Percentiles rank a stretch among this genome's conserved stretches.
phyloP scores from a whole-genome alignment of 1,140 invertebrate species.

The Heliconius nattereri region DNA sequence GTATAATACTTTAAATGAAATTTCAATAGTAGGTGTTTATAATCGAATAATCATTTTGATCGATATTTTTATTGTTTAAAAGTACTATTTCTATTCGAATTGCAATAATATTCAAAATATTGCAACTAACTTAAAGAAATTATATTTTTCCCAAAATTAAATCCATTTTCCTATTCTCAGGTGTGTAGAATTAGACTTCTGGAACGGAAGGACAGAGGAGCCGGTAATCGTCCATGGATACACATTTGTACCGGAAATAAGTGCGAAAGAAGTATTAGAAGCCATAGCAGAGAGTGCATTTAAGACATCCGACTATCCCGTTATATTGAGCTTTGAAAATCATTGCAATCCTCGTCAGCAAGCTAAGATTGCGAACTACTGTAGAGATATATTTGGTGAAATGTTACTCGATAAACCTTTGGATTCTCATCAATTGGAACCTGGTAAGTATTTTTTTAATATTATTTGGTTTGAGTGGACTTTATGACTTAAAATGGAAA shows the following conservation, averaged over 20 bases:
- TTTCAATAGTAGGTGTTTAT: too few relatives aligned
- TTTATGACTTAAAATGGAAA: too few relatives aligned
- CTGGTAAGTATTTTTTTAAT: conserved; percentile 62
- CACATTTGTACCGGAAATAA: conserved; percentile 97
- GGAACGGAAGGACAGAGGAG: conserved; percentile 97
- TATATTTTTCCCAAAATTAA: not conserved
- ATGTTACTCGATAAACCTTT: conserved; percentile 95
- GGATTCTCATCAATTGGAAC: conserved; percentile 90
- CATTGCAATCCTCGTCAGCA: conserved; percentile 97
- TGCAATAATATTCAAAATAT: not conserved
- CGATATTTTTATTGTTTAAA: too few relatives aligned
- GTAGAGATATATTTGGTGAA: conserved; percentile 96
- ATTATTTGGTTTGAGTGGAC: too few relatives aligned
- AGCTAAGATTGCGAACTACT: conserved; percentile 99
- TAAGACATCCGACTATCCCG: conserved; percentile 98
- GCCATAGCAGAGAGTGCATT: conserved; percentile 98
- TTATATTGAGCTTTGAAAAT: conserved; percentile 97
- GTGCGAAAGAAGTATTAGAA: conserved; percentile 97
- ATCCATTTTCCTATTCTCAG: conserved; percentile 53
- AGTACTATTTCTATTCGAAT: not conserved
- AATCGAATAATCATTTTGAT: not conserved
- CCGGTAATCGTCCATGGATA: conserved; percentile 98
- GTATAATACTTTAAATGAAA: too few relatives aligned
- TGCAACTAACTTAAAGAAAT: not conserved
- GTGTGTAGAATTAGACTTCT: conserved; percentile 98